Evolutionary conservation across 2,888 invertebrate genomes (phyloP).

Genomic region (Lochmaea crataegi): DNA sequence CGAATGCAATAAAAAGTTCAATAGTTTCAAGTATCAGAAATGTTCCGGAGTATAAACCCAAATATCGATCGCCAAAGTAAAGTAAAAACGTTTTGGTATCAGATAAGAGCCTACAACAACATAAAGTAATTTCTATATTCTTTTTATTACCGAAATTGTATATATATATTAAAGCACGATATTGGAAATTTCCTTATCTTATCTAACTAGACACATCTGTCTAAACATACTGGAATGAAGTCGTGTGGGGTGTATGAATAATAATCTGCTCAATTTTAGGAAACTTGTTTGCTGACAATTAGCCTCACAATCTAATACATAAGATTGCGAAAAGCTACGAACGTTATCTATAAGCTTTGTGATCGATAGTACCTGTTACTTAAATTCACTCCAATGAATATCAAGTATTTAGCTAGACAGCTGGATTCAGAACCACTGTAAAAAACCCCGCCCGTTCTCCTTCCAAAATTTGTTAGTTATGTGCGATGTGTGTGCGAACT

Average conservation of each 20-base stretch:
- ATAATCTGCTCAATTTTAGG: slow-evolving; percentile 38
- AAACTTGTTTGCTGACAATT: slow-evolving; percentile 41
- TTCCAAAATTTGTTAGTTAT: too few relatives aligned
- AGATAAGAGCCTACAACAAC: slow-evolving; percentile 48
- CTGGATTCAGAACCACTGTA: too few relatives aligned
- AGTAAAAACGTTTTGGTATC: slow-evolving; percentile 45
- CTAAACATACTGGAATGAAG: slow-evolving; percentile 53
- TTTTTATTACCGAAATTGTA: slow-evolving; percentile 54
- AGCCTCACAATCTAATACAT: slow-evolving; percentile 34
- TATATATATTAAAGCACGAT: slow-evolving; percentile 55
- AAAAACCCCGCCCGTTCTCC: too few relatives aligned
- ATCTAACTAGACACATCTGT: slow-evolving; percentile 56
- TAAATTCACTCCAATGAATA: too few relatives aligned
- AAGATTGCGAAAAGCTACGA: slow-evolving; percentile 34
- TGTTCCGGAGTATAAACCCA: slow-evolving; percentile 9
- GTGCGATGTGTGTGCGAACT: too few relatives aligned
- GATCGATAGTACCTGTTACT: slow-evolving; percentile 12
- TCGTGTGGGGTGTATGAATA: slow-evolving; percentile 41
- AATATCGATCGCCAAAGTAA: slow-evolving; percentile 22
- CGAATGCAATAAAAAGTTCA: slow-evolving; percentile 28
- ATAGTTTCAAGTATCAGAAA: slow-evolving; percentile 30
- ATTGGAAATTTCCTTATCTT: slow-evolving; percentile 56
- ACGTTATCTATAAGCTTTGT: slow-evolving; percentile 14
- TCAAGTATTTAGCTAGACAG: too few relatives aligned
- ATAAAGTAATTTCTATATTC: slow-evolving; percentile 54